Conservation (phyloP, 2,888 invertebrate genomes). For the Andrena marginata region DNA sequence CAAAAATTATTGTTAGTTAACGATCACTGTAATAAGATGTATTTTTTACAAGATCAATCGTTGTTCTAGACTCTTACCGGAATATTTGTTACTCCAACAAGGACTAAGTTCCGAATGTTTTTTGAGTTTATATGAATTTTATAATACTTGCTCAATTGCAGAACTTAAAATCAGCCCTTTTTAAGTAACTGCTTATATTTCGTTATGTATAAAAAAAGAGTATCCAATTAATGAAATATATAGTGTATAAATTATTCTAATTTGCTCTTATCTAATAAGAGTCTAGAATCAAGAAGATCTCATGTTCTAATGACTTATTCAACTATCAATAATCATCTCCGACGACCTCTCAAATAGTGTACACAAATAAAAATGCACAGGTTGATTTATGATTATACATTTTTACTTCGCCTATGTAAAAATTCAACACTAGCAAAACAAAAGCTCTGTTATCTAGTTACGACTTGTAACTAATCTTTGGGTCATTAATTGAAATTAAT, state of each 20-base stretch:
- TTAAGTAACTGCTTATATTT: not conserved
- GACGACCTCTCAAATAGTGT: slow-evolving; percentile 29
- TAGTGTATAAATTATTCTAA: not conserved
- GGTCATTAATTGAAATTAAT: slow-evolving; percentile 22
- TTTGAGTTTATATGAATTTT: not conserved
- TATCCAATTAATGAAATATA: not conserved
- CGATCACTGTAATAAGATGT: slow-evolving; percentile 31
- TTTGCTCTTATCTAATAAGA: slow-evolving; percentile 7
- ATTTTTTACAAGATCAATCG: slow-evolving; percentile 44
- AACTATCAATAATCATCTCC: slow-evolving; percentile 23
- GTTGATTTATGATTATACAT: slow-evolving; percentile 60
- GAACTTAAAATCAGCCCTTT: not conserved
- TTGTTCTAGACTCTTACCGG: slow-evolving; percentile 47
- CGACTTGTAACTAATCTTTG: slow-evolving; percentile 20
- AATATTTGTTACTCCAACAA: not conserved
- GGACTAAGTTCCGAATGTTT: not conserved
- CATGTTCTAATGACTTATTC: slow-evolving; percentile 4
- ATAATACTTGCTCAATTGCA: slow-evolving; percentile 7
- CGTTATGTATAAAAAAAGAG: not conserved
- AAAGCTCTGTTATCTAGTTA: slow-evolving; percentile 17
- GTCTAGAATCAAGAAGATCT: slow-evolving; percentile 43
- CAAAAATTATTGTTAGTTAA: slow-evolving; percentile 41
- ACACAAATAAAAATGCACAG: slow-evolving; percentile 46
- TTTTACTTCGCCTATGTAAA: slow-evolving; percentile 22
- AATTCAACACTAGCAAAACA: not conserved